Percentiles rank a stretch among this genome's conserved stretches.
These are phyloP conservation scores for Cyclargus thomasi DNA, from an alignment of 1,140 invertebrate genomes.

Conservation along the genomic window DNA sequence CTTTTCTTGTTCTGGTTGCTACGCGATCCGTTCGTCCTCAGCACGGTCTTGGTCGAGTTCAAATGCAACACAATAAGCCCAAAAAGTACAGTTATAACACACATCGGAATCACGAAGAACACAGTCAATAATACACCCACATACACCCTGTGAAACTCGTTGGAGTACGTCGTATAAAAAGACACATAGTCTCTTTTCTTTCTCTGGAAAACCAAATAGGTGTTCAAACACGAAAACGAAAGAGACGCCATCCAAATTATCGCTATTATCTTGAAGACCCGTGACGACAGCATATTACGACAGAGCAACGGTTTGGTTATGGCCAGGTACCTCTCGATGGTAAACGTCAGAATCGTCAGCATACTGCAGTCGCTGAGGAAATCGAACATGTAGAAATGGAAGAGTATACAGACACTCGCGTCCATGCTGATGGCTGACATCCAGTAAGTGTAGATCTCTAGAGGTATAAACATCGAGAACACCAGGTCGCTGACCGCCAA, in stretches of 20 bases:
- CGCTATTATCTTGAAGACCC: slow-evolving; percentile 12
- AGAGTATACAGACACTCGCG: neutral
- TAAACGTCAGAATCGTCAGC: slow-evolving; percentile 14
- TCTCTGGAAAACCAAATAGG: slow-evolving; percentile 1
- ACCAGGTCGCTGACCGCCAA: slow-evolving; percentile 13
- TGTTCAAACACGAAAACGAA: slow-evolving; percentile 3
- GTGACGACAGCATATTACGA: slow-evolving; percentile 5
- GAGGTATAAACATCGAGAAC: slow-evolving; percentile 3
- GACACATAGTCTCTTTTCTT: slow-evolving; percentile 5
- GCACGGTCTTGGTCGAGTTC: too few relatives aligned
- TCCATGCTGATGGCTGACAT: neutral
- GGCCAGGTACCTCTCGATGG: slow-evolving; percentile 14
- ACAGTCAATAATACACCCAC: slow-evolving; percentile 7
- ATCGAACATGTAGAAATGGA: slow-evolving; percentile 16
- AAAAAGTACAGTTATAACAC: neutral
- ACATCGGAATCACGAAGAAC: slow-evolving; percentile 10
- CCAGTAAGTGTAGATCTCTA: neutral
- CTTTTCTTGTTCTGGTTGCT: too few relatives aligned
- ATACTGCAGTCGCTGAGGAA: slow-evolving; percentile 17
- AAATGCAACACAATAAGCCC: too few relatives aligned
- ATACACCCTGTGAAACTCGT: neutral
- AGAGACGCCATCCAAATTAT: slow-evolving; percentile 8
- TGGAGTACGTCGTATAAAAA: slow-evolving; percentile 1
- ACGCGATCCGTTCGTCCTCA: too few relatives aligned
- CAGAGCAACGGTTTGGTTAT: slow-evolving; percentile 13